These are phyloP conservation scores for Eudemis profundana DNA, from an alignment of 2,888 invertebrate species.

Conservation along the genomic window DNA sequence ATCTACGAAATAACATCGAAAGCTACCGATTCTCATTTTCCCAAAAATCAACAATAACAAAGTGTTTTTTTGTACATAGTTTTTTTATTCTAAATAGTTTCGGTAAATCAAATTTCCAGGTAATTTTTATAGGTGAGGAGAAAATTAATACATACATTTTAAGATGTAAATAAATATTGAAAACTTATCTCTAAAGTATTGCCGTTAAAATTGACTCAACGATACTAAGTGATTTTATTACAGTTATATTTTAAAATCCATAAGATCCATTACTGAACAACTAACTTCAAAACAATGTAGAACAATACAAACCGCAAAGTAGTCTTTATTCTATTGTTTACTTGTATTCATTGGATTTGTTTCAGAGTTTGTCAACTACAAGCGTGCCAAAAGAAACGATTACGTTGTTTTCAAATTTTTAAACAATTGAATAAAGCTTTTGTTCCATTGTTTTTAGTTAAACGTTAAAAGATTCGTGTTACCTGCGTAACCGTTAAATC, in stretches of 20 bases:
- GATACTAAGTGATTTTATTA: background rate
- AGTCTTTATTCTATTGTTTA: slow-evolving; percentile 15
- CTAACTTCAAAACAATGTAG: slow-evolving; percentile 4
- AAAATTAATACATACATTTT: too few relatives aligned
- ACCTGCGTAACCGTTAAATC: slow-evolving; percentile 33
- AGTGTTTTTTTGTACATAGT: too few relatives aligned
- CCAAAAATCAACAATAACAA: too few relatives aligned
- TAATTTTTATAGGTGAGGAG: too few relatives aligned
- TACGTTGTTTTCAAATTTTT: slow-evolving; percentile 1
- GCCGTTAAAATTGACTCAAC: background rate
- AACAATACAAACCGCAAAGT: slow-evolving; percentile 17
- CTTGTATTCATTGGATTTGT: slow-evolving; percentile 13
- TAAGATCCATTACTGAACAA: slow-evolving; percentile 17
- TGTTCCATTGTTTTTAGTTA: slow-evolving; percentile 25
- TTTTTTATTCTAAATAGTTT: too few relatives aligned
- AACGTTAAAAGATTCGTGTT: slow-evolving; percentile 35
- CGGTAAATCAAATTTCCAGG: too few relatives aligned
- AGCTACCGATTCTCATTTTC: too few relatives aligned
- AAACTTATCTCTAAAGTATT: background rate
- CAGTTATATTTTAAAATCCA: slow-evolving; percentile 23
- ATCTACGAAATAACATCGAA: too few relatives aligned
- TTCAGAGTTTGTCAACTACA: slow-evolving; percentile 17
- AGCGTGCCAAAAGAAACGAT: slow-evolving; percentile 10
- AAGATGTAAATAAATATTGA: too few relatives aligned
- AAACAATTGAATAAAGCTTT: slow-evolving; percentile 15